Percentiles rank a stretch among this genome's conserved stretches.
Evolutionary conservation across 2,113 vertebrate genomes (phyloP).

Genomic region (Tor tambroides): DNA sequence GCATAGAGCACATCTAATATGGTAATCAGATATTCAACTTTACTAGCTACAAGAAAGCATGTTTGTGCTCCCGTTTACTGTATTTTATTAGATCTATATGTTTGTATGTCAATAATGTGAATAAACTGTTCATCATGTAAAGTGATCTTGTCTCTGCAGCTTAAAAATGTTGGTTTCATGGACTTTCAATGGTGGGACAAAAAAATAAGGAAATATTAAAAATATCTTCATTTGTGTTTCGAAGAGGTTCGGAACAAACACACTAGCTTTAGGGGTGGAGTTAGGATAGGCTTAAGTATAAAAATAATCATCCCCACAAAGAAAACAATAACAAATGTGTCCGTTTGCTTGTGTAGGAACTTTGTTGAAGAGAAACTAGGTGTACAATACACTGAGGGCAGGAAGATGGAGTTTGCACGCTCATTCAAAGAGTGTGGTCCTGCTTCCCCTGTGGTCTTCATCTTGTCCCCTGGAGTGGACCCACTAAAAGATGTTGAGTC

Average conservation of each 20-base stretch:
- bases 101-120: not conserved
- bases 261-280: not conserved
- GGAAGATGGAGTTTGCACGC: slow-evolving; percentile 77
- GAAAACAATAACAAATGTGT: not conserved
- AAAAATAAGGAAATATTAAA: not conserved
- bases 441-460: slow-evolving; percentile 73
- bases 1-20: too few relatives aligned
- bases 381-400: slow-evolving; percentile 75
- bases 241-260: not conserved
- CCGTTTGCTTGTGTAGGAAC: slow-evolving; percentile 66
- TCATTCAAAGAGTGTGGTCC: slow-evolving; percentile 77
- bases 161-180: not conserved
- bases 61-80: not conserved
- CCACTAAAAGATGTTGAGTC: slow-evolving; percentile 75
- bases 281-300: not conserved
- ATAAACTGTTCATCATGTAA: not conserved
- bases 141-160: not conserved
- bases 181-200: not conserved
- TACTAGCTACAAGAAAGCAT: not conserved
- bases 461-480: slow-evolving; percentile 75
- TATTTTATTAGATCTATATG: not conserved
- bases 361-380: slow-evolving; percentile 80
- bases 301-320: not conserved
- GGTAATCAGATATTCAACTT: not conserved
- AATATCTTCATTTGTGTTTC: not conserved